Percentiles rank a stretch among this genome's conserved stretches.
Conservation (phyloP, 2,888 invertebrate genomes). For the Eristalis arbustorum region DNA sequence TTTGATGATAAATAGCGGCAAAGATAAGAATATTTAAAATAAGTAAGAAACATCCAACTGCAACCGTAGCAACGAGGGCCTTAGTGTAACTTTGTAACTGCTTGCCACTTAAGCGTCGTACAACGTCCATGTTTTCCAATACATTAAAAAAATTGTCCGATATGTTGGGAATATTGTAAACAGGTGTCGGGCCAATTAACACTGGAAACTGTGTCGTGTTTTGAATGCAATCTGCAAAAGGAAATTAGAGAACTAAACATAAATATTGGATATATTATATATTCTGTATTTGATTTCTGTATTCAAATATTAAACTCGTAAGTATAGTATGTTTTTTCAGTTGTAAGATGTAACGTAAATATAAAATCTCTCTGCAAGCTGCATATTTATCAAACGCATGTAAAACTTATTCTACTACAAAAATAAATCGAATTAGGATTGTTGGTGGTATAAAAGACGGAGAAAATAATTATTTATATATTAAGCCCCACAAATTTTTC, state of each 20-base stretch:
- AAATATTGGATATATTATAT: too few relatives aligned
- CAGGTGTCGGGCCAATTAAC: background rate
- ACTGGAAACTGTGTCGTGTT: constrained; percentile 82
- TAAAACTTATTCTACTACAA: too few relatives aligned
- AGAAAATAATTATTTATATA: too few relatives aligned
- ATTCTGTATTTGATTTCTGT: background rate
- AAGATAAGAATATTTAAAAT: constrained; percentile 92
- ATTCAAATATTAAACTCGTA: too few relatives aligned
- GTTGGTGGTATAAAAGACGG: too few relatives aligned
- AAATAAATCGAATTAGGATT: too few relatives aligned
- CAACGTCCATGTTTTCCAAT: constrained; percentile 84
- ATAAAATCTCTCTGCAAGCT: too few relatives aligned
- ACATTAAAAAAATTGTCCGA: constrained; percentile 44
- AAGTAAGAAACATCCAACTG: constrained; percentile 90
- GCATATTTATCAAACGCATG: too few relatives aligned
- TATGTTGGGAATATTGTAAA: constrained; percentile 39
- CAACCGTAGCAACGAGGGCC: constrained; percentile 92
- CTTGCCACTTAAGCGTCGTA: constrained; percentile 87
- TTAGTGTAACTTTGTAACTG: constrained; percentile 95
- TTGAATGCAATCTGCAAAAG: constrained; percentile 84
- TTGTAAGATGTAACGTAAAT: too few relatives aligned
- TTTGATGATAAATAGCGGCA: constrained; percentile 92
- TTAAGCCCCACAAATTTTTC: too few relatives aligned
- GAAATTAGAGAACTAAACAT: background rate
- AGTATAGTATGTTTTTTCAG: too few relatives aligned